phyloP scores from a whole-genome alignment of 2,113 vertebrate genomes.

The Choloepus hoffmanni region DNA sequence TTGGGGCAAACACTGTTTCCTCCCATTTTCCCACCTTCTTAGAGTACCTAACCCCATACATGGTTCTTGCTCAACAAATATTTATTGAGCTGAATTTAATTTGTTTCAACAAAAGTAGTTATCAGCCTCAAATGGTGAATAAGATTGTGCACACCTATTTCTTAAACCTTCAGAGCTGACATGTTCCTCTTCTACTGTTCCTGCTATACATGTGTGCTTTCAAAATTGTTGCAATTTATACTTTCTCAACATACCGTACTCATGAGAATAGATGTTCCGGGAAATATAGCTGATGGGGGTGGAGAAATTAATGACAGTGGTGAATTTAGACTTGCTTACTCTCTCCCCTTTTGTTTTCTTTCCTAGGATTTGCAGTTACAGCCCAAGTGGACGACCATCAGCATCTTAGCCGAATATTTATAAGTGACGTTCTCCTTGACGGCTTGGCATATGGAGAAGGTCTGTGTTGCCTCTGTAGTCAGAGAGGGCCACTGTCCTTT shows the following conservation, averaged over 20 bases:
- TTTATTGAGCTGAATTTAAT: neutral
- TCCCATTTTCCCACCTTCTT: neutral
- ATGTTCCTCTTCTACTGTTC: neutral
- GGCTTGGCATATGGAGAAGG: slow-evolving; percentile 93
- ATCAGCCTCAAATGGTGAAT: neutral
- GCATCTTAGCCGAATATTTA: slow-evolving; percentile 90
- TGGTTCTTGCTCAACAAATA: neutral
- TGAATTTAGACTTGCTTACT: neutral
- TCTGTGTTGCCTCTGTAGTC: slow-evolving; percentile 69
- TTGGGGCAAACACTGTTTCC: neutral
- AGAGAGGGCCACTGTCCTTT: neutral
- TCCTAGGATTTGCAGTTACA: slow-evolving; percentile 93
- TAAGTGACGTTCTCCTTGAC: slow-evolving; percentile 93
- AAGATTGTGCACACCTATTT: neutral
- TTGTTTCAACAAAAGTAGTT: neutral
- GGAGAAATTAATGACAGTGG: neutral
- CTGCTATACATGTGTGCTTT: neutral
- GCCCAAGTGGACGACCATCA: slow-evolving; percentile 91
- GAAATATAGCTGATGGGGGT: neutral
- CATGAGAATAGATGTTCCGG: accelerated
- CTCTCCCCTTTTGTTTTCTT: neutral
- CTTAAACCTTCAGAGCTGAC: neutral
- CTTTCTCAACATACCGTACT: neutral
- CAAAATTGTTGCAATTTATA: neutral
- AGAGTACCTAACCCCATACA: neutral